Evolutionary conservation across 2,888 invertebrate genomes (phyloP).

Genomic region (Coremacera marginata): DNA sequence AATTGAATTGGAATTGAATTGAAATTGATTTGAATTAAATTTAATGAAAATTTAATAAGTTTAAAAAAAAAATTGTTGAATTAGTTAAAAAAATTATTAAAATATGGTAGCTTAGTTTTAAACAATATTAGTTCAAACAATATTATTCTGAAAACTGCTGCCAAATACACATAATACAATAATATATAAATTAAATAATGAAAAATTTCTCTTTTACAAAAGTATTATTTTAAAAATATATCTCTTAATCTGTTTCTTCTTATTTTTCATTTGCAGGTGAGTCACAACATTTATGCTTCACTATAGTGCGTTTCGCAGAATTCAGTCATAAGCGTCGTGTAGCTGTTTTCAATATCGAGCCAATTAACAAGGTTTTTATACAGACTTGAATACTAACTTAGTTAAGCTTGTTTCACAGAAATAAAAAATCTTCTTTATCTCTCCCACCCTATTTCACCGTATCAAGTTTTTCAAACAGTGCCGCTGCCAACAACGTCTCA

Average conservation of each 20-base stretch:
- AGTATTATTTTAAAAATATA: not conserved
- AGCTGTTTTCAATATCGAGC: not conserved
- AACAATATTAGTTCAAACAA: too few relatives aligned
- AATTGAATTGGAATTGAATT: too few relatives aligned
- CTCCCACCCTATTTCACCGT: not conserved
- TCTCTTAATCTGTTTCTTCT: conserved; percentile 13
- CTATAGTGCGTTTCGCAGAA: not conserved
- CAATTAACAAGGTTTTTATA: conserved; percentile 16
- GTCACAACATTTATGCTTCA: not conserved
- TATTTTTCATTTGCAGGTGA: conserved; percentile 38
- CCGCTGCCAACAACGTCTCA: not conserved
- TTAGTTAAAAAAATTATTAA: too few relatives aligned
- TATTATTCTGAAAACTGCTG: too few relatives aligned
- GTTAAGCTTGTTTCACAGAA: not conserved
- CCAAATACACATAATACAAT: too few relatives aligned
- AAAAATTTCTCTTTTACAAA: too few relatives aligned
- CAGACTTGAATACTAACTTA: not conserved
- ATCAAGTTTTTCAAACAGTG: not conserved
- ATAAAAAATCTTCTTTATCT: not conserved
- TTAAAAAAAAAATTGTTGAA: too few relatives aligned
- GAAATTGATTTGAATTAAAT: too few relatives aligned
- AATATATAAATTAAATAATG: not conserved
- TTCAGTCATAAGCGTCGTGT: not conserved
- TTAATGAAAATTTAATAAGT: too few relatives aligned
- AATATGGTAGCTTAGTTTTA: too few relatives aligned